Base-by-base conservation (phyloP, 2,888 invertebrate genomes). In the Balanococcus diminutus region DNA sequence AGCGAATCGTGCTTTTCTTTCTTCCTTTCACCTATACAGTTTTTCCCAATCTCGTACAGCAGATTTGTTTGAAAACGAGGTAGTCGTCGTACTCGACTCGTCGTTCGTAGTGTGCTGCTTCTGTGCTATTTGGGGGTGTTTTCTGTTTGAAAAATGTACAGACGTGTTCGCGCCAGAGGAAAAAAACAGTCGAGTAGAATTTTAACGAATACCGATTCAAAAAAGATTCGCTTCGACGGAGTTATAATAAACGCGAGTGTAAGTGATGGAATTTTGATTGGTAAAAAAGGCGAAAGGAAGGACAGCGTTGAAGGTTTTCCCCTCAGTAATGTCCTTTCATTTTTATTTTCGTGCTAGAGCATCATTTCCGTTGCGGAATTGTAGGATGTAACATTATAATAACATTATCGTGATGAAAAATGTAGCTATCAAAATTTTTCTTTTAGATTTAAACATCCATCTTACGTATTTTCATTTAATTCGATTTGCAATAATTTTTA, bases 131-230 rank as follows among this genome's bases (percentile, higher is more conserved):
- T 32, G 25, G 6, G 2, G n/a, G 28, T 28, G 28, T 67, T n/a
- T 67, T 14, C 16, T 32, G 75, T 75, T 75, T 75, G n/a, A 32
- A 75, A 32, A 75, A 32, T 75, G 32, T 75, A 67, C 19, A 67
- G 61, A 75, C 32, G 32, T 75, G 75, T 32, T 32, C 2, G 32
- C n/a, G n/a, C n/a, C n/a, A n/a, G n/a, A n/a, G n/a, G n/a, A n/a
- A n/a, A 32, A 75, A 75, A 75, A 75, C 32, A 16, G 75, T 75
- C 32, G 75, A 75, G 61, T 28, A 14, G 32, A 75, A 75, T 75
- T 75, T 75, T 75, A 75, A 32, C 75, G 75, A 75, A 75, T 75
- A 75, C 32, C 32, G 75, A 67, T 67, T 67, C 67, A 67, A 67
- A 25, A 51, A n/a, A n/a, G n/a, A 19, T 51, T 19, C 5, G 67